Conservation (phyloP, 23 tunicate genomes). For the Trididemnum nubilum region DNA sequence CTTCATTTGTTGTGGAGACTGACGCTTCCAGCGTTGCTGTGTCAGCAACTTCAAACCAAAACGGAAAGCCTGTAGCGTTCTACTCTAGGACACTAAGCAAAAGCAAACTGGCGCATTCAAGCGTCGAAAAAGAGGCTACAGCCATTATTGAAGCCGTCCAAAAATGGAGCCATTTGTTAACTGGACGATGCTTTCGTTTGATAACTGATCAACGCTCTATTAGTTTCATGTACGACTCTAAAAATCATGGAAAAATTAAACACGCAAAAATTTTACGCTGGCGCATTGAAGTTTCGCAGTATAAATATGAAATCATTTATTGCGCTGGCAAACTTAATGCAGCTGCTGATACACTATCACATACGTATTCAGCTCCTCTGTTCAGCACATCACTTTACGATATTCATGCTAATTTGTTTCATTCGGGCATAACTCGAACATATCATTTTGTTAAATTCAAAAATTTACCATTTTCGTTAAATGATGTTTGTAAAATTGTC, state of each 20-base stretch:
- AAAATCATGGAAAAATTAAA: slow-evolving; percentile 9
- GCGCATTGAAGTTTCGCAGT: slow-evolving; percentile 10
- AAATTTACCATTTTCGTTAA: neutral
- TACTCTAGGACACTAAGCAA: neutral
- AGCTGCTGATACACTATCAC: slow-evolving; percentile 15
- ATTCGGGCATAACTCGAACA: too few species aligned
- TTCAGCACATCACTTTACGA: neutral
- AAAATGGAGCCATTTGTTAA: slow-evolving; percentile 28
- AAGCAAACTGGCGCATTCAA: neutral
- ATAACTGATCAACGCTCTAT: slow-evolving; percentile 32
- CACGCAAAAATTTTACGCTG: slow-evolving; percentile 27
- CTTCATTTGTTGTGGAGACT: slow-evolving; percentile 7
- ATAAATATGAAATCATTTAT: neutral
- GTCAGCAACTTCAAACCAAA: slow-evolving; percentile 25
- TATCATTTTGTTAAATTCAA: too few species aligned
- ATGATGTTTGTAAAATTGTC: neutral
- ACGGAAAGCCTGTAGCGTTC: slow-evolving; percentile 31
- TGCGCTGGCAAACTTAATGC: neutral
- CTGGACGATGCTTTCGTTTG: neutral
- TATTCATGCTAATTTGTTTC: too few species aligned
- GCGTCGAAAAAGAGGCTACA: slow-evolving; percentile 18
- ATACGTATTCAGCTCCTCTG: neutral
- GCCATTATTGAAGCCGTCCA: slow-evolving; percentile 28
- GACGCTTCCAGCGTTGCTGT: slow-evolving; percentile 33
- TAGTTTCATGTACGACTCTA: slow-evolving; percentile 9